Evolutionary conservation across 2,888 invertebrate species (phyloP).

Genomic region (Lasioglossum villosulum): DNA sequence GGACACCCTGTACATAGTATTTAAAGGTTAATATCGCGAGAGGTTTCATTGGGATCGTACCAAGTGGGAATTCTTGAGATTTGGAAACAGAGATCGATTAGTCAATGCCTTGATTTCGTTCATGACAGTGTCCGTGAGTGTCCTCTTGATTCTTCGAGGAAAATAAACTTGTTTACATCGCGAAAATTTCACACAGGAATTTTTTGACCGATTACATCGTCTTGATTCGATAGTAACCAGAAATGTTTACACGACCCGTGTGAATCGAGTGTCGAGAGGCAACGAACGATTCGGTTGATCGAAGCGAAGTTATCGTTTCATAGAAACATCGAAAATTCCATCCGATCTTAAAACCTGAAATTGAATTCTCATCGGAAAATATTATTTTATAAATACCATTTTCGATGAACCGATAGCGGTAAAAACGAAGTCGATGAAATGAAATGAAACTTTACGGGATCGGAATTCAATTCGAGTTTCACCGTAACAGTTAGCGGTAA

Average conservation of each 20-base stretch:
- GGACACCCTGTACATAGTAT: too few relatives aligned
- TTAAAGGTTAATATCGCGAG: neutral
- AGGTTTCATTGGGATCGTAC: constrained; percentile 19
- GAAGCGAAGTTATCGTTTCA: neutral
- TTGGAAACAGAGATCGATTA: constrained; percentile 23
- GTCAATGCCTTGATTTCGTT: constrained; percentile 46
- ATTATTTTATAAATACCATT: constrained; percentile 1
- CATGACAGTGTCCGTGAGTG: constrained; percentile 41
- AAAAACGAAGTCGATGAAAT: neutral
- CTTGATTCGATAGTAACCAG: neutral
- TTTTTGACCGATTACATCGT: neutral
- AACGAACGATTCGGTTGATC: constrained; percentile 4
- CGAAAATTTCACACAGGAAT: neutral
- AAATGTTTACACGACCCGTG: neutral
- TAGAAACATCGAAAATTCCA: neutral
- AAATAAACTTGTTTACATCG: neutral
- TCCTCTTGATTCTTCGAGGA: neutral
- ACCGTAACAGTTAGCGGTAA: too few relatives aligned
- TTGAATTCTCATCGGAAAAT: neutral
- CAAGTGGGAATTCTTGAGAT: constrained; percentile 11
- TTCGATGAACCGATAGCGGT: neutral
- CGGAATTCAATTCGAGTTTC: neutral
- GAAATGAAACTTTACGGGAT: neutral
- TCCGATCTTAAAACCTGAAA: neutral
- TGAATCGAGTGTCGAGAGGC: constrained; percentile 12